Base-by-base conservation (phyloP, 2,888 invertebrate genomes). In the Pomacea canaliculata region DNA sequence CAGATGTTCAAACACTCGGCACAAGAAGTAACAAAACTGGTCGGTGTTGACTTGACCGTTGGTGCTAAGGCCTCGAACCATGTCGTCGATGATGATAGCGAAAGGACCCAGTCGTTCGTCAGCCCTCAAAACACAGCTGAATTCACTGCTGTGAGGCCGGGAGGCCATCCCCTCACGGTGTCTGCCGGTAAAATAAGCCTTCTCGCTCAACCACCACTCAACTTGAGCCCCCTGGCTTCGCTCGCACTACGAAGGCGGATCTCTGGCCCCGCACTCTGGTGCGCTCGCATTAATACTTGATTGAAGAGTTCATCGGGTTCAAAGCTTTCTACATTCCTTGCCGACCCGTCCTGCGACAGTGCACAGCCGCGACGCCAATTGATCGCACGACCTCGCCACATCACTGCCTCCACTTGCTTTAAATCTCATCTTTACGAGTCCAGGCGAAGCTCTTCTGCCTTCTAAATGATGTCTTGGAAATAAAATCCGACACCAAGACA, bases 271-370 rank as follows among this genome's bases (percentile, higher is more conserved):
- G 60, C 74, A 62, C 69, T 68, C 62, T 48, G 69, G 49, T 68
- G 74, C 69, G 74, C 74, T 67, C 60, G 74, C 74, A 74, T 74
- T 74, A 73, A 73, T 74, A 69, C 68, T 74, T 74, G 74, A 74
- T 74, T 74, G 74, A 74, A 59, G 69, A 69, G 74, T 74, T 74
- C 74, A 74, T 60, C 69, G 18, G 62, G 74, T 74, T 74, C 74
- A 69, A 74, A 74, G 74, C 74, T 74, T 67, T 74, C 74, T 68
- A 74, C 74, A 68, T 74, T 60, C 51, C 62, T 74, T 19, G 74
- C 74, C 74, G 73, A 65, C 60, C 73, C 60, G 68, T 23, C 68
- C 23, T 27, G 12, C 23, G 27, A n/a, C n/a, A 63, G 63, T 27
- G 63, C 23, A 63, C 63, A 63, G 73, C 56, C 66, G 73, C 37